Evolutionary conservation across 2,797 vertebrate genomes (phyloP), one percentile per base, ranked within the genome.

Genomic region (Bufotes viridis): DNA sequence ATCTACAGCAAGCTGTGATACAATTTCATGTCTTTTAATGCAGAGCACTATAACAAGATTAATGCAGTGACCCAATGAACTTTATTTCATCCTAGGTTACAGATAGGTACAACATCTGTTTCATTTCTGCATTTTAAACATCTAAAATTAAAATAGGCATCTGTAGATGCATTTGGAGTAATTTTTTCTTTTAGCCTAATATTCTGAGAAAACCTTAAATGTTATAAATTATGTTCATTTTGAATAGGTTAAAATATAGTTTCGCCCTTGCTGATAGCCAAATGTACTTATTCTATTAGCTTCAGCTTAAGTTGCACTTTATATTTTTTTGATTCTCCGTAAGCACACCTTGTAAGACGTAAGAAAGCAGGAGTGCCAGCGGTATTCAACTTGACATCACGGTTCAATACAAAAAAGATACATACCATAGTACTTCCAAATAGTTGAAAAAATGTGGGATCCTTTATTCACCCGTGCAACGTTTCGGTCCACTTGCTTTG

Each of bases 11-110:
- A 87, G 72, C 70, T 65, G 70, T 61, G 80, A 82, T 87, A 60
- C 20, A 60, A 87, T 82, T 87, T 87, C 49, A 57, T 76, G 78
- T 53, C 80, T 76, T 72, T 76, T 65, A 82, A 72, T 82, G 86
- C 86, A 87, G 65, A 87, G 78, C 58, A 78, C 53, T 82, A 49
- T 82, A 82, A 82, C 72, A 87, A 87, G 70, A 87, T 87, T 79
- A 88, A 88, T 84, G 87, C 82, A 88, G 58, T 84, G n/a, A n/a
- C n/a, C n/a, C n/a, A n/a, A n/a, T n/a, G 87, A 88, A 80, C 87
- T 84, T 80, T 82, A 88, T 88, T 88, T 88, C 34, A 84, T 88
- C 53, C 55, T 84, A 78, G 60, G 86, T 82, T 75, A 88, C 75
- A 61, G 55, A 78, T 80, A 84, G 65, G 61, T 63, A 10, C 84